phyloP scores from a whole-genome alignment of 2,113 vertebrate species.

The Neoarius graeffei region DNA sequence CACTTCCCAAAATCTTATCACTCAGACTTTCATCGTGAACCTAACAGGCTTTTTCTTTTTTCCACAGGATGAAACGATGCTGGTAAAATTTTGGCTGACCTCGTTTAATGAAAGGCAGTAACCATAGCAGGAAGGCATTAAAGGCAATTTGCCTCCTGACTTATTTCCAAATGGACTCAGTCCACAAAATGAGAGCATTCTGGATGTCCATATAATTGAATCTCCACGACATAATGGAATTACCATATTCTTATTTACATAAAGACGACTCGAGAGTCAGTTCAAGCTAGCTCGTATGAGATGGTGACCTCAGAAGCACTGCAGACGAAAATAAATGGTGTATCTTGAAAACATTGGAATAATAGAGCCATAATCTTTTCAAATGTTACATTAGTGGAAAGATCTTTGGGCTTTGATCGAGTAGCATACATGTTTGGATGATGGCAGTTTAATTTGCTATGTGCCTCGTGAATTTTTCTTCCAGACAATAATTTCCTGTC shows the following conservation, averaged over 20 bases:
- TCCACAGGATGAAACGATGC: neutral
- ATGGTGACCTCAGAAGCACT: neutral
- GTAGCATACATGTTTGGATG: neutral
- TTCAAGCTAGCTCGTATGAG: neutral
- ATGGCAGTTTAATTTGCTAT: constrained; percentile 2
- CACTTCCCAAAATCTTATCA: neutral
- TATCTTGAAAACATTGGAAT: neutral
- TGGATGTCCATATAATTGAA: constrained; percentile 32
- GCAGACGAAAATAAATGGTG: constrained; percentile 4
- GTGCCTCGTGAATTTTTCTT: neutral
- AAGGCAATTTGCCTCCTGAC: constrained; percentile 32
- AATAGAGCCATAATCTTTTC: constrained; percentile 11
- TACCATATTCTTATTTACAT: constrained; percentile 18
- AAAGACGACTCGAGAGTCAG: neutral
- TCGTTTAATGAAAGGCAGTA: constrained; percentile 5
- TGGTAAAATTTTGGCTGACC: neutral
- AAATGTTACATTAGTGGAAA: neutral
- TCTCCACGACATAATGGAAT: constrained; percentile 21
- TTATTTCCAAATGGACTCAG: constrained; percentile 26
- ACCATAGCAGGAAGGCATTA: constrained; percentile 18
- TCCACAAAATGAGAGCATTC: constrained; percentile 18
- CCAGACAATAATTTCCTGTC: constrained; percentile 27
- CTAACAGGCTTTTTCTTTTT: neutral
- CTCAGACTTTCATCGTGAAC: no score
- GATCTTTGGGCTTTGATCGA: neutral